Base-by-base conservation (phyloP, 2,797 vertebrate genomes). In the Danio kyathit region DNA sequence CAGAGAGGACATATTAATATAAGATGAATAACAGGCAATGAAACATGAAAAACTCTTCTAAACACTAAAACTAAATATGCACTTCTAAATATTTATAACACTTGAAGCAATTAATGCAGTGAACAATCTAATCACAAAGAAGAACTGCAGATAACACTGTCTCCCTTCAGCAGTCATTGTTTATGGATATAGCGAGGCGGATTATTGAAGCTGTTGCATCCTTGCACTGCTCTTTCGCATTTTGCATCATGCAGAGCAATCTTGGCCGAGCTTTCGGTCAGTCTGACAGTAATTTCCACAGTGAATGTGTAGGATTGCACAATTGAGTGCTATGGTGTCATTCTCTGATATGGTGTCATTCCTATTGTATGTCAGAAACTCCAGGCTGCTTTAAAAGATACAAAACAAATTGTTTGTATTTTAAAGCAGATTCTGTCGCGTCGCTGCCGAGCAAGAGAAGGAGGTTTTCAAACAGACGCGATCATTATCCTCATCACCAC, bases 191-290 rank as follows among this genome's bases (percentile, higher is more conserved):
- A 69, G 16, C 19, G n/a, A 57, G 52, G 52, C n/a, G 6, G 76
- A 38, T 74, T 49, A 65, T 66, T 60, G 29, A 73, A 73, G 48
- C 17, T 48, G 5, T 67, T 83, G 57, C 67, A 78, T 65, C 60
- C 69, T 73, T 59, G 48, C 76, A 63, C 77, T 38, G 44, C 38
- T 74, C 59, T 79, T 83, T 69, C 19, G 71, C 51, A 66, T 74
- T 80, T 80, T 80, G 79, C 79, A 74, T 80, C 79, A 80, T 80
- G 51, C 79, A 56, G 49, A 54, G 61, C 70, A 59, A 65, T 74
- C 79, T 43, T 41, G 43, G 17, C 59, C 6, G 8, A 63, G 49
- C 77, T 79, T 79, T 79, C 13, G 69, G 79, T 65, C 79, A 57
- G 70, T 48, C 60, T 66, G 70, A 74, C 70, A 74, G 41, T 66